Evolutionary conservation across 2,888 invertebrate genomes (phyloP).

Genomic region (Diplazon laetatorius): DNA sequence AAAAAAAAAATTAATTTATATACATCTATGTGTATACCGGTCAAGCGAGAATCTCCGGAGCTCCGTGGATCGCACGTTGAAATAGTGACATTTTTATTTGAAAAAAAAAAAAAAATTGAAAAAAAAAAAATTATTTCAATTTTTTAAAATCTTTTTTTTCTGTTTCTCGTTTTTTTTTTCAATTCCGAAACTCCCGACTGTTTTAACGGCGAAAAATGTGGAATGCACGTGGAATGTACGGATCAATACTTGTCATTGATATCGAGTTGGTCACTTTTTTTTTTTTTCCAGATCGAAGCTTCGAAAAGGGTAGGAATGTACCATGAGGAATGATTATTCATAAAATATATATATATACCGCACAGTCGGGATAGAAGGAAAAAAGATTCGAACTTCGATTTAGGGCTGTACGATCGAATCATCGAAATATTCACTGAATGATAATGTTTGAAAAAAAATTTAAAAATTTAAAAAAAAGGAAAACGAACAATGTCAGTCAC

Average conservation of each 20-base stretch:
- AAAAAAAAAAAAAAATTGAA: background rate
- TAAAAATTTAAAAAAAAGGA: conserved; percentile 44
- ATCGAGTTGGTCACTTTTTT: too few species aligned
- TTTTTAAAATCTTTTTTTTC: too few species aligned
- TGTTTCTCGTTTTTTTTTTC: background rate
- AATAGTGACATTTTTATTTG: background rate
- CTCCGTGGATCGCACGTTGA: conserved; percentile 53
- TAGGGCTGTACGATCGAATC: conserved; percentile 19
- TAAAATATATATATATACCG: conserved; percentile 45
- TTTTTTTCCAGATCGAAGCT: background rate
- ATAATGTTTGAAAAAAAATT: conserved; percentile 4
- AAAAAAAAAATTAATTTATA: too few species aligned
- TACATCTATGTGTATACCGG: conserved; percentile 6
- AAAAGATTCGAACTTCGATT: too few species aligned
- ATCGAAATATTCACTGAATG: too few species aligned
- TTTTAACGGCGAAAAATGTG: background rate
- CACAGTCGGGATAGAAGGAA: conserved; percentile 22
- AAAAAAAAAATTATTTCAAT: background rate
- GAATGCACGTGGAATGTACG: conserved; percentile 10
- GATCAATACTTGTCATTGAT: too few species aligned
- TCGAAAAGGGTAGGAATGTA: background rate
- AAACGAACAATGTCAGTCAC: conserved; percentile 72
- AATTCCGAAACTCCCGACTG: background rate
- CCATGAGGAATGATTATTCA: background rate
- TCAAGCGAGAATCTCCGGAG: conserved; percentile 49